phyloP scores from a whole-genome alignment of 2,888 invertebrate genomes.

The Cheilosia pagana region DNA sequence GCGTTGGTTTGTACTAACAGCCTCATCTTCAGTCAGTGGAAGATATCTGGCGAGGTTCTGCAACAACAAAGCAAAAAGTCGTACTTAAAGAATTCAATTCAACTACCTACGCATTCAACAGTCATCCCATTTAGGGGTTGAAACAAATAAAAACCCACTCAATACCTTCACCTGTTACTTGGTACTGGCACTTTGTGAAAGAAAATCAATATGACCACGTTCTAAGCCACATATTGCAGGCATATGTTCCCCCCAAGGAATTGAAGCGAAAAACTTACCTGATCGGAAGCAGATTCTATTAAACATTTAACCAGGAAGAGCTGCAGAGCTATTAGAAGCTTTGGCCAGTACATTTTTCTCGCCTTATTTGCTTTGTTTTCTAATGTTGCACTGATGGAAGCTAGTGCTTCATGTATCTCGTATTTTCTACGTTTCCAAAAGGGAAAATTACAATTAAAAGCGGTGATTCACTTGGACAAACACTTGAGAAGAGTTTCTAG shows the following conservation, averaged over 20 bases:
- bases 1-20: slow-evolving; percentile 78
- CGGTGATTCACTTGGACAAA: not conserved
- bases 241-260: slow-evolving; percentile 34
- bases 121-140: slow-evolving; percentile 44
- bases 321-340: slow-evolving; percentile 53
- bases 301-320: slow-evolving; percentile 75
- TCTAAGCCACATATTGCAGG: not conserved
- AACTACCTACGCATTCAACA: slow-evolving; percentile 58
- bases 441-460: not conserved
- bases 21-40: slow-evolving; percentile 76
- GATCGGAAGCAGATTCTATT: slow-evolving; percentile 77
- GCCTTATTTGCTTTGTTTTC: slow-evolving; percentile 50
- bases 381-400: not conserved
- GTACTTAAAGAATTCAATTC: not conserved
- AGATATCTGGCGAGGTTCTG: slow-evolving; percentile 78
- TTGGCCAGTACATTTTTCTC: slow-evolving; percentile 61
- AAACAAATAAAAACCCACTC: slow-evolving; percentile 46
- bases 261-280: slow-evolving; percentile 73
- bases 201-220: slow-evolving; percentile 50
- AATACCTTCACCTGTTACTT: slow-evolving; percentile 60
- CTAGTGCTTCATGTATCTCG: slow-evolving; percentile 47
- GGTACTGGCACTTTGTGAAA: not conserved
- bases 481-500: not conserved
- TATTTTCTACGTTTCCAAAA: not conserved
- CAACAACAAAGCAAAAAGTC: not conserved